Conservation (phyloP, 2,888 invertebrate species). For the Standfussiana lucernea region DNA sequence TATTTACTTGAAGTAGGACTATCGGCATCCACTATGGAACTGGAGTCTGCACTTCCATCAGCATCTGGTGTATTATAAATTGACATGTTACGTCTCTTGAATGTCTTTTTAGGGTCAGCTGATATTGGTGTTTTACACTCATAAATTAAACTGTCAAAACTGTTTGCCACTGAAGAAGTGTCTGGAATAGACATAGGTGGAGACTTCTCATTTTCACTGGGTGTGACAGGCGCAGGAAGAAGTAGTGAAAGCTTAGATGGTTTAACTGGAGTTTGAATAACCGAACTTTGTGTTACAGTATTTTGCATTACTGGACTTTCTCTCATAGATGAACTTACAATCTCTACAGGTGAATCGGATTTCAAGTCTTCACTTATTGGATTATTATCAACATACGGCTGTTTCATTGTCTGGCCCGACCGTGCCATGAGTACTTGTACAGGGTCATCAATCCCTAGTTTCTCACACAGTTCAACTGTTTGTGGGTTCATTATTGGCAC, state of each 20-base stretch:
- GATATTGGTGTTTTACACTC: constrained; percentile 80
- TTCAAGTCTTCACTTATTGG: background rate
- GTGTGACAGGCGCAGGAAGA: constrained; percentile 84
- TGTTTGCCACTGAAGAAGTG: constrained; percentile 72
- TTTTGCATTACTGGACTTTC: constrained; percentile 22
- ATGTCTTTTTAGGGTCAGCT: constrained; percentile 79
- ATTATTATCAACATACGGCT: constrained; percentile 63
- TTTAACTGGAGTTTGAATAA: constrained; percentile 76
- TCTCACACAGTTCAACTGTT: constrained; percentile 92
- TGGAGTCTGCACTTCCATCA: constrained; percentile 76
- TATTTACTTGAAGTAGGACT: constrained; percentile 79
- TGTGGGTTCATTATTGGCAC: constrained; percentile 92
- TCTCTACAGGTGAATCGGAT: constrained; percentile 2
- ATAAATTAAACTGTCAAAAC: constrained; percentile 68
- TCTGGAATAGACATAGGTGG: constrained; percentile 68
- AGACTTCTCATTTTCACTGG: constrained; percentile 73
- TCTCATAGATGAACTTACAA: constrained; percentile 18
- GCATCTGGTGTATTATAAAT: constrained; percentile 81
- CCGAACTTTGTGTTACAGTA: constrained; percentile 15
- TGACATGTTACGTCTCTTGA: constrained; percentile 87
- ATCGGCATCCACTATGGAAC: constrained; percentile 68
- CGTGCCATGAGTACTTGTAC: constrained; percentile 91
- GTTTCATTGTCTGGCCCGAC: constrained; percentile 84
- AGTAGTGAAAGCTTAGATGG: constrained; percentile 77
- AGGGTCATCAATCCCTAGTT: constrained; percentile 95